phyloP scores from a whole-genome alignment of 2,797 vertebrate genomes.

The Manis javanica region DNA sequence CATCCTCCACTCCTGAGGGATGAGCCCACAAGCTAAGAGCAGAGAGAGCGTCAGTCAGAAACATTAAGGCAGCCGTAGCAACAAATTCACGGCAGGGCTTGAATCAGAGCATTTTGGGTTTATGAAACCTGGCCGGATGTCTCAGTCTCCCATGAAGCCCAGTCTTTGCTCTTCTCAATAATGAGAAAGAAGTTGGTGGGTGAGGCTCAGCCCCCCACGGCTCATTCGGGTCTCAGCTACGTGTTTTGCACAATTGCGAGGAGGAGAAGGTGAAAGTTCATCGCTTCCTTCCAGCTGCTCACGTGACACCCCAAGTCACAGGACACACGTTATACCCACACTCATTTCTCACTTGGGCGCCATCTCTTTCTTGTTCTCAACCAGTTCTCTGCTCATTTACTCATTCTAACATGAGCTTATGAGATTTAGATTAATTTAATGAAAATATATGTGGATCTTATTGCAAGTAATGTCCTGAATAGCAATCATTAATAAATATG shows the following conservation, averaged over 20 bases:
- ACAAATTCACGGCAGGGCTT: neutral
- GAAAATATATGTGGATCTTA: neutral
- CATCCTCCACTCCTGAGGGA: neutral
- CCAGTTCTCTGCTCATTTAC: neutral
- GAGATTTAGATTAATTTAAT: slow-evolving; percentile 19
- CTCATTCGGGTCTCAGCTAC: neutral
- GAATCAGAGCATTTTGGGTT: neutral
- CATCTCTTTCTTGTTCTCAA: neutral
- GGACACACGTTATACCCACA: neutral
- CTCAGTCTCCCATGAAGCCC: neutral
- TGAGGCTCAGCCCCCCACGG: neutral
- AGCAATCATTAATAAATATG: slow-evolving; percentile 7
- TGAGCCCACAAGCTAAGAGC: neutral
- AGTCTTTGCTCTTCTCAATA: neutral
- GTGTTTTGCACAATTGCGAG: neutral
- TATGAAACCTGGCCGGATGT: neutral
- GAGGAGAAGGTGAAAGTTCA: neutral
- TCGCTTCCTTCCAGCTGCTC: neutral
- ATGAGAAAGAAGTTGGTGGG: neutral
- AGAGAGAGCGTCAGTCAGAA: neutral
- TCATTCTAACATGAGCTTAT: neutral
- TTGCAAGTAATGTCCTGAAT: neutral
- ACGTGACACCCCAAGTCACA: neutral
- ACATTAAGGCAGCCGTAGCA: neutral
- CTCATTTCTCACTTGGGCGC: neutral